A percentile compares a stretch with the other conserved stretches of the same genome.
These are phyloP conservation scores for Neosilurus hyrtlii DNA, from an alignment of 2,797 vertebrate species.

Conservation along the genomic window DNA sequence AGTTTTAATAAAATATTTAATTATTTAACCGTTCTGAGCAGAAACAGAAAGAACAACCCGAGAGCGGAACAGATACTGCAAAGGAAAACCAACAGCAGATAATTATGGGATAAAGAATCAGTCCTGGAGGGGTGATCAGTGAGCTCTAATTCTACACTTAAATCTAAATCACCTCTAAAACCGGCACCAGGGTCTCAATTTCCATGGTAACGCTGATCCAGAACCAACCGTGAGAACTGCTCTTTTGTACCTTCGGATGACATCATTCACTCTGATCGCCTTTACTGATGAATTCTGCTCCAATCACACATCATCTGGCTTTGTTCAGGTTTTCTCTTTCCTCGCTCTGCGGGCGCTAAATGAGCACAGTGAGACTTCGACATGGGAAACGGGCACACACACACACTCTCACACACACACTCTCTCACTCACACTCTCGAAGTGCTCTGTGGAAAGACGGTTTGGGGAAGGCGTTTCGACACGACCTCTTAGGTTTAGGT, in stretches of 20 bases:
- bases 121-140: neutral
- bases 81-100: no score
- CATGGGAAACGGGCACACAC: neutral
- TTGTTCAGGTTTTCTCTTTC: neutral
- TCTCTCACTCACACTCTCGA: no score
- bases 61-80: no score
- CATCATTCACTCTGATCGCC: slow-evolving; percentile 48
- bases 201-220: slow-evolving; percentile 44
- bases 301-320: neutral
- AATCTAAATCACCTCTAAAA: slow-evolving; percentile 13
- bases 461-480: neutral
- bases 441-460: neutral
- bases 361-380: neutral
- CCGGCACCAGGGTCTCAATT: neutral
- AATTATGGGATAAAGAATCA: neutral
- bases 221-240: slow-evolving; percentile 27
- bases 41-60: no score
- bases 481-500: neutral
- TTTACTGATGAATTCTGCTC: slow-evolving; percentile 4
- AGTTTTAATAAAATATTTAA: no score
- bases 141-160: neutral
- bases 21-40: no score
- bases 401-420: no score
- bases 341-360: neutral
- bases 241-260: slow-evolving; percentile 45